phyloP scores from a whole-genome alignment of 2,797 vertebrate genomes.

The Holocentrus rufus region DNA sequence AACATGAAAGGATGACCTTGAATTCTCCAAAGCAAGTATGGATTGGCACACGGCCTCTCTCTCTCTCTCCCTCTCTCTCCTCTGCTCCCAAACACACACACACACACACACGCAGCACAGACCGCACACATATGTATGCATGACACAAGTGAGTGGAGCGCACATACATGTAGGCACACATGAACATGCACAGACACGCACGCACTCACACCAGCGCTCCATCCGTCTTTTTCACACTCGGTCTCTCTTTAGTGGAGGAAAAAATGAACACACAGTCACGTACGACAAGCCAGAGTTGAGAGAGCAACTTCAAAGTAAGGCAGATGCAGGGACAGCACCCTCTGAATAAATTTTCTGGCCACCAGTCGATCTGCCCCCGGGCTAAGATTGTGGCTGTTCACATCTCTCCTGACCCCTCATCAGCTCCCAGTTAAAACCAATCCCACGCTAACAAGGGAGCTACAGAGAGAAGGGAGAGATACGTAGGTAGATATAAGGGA shows the following conservation, averaged over 20 bases:
- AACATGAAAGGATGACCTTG: constrained; percentile 85
- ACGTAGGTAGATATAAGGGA: constrained; percentile 30
- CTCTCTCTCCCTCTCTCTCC: constrained; percentile 28
- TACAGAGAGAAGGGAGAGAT: constrained; percentile 12
- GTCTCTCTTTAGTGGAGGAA: constrained; percentile 59
- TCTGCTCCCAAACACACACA: constrained; percentile 2
- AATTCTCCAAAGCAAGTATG: constrained; percentile 79
- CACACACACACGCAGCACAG: constrained; percentile 17
- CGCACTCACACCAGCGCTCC: constrained; percentile 48
- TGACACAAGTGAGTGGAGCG: constrained; percentile 15
- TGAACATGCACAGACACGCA: constrained; percentile 34
- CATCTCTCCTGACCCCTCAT: constrained; percentile 82
- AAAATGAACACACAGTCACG: constrained; percentile 79
- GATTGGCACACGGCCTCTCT: constrained; percentile 71
- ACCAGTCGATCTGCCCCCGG: constrained; percentile 83
- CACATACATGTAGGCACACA: constrained; percentile 41
- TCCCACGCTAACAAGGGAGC: constrained; percentile 63
- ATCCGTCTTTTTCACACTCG: constrained; percentile 44
- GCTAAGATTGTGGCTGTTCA: constrained; percentile 83
- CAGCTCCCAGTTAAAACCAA: constrained; percentile 76
- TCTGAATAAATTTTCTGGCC: constrained; percentile 84
- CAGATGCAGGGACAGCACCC: constrained; percentile 83
- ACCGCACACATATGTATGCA: constrained; percentile 17
- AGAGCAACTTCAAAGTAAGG: constrained; percentile 85
- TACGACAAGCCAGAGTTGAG: constrained; percentile 79